Conservation (phyloP, 2,113 vertebrate species). For the Rhinichthys klamathensis region DNA sequence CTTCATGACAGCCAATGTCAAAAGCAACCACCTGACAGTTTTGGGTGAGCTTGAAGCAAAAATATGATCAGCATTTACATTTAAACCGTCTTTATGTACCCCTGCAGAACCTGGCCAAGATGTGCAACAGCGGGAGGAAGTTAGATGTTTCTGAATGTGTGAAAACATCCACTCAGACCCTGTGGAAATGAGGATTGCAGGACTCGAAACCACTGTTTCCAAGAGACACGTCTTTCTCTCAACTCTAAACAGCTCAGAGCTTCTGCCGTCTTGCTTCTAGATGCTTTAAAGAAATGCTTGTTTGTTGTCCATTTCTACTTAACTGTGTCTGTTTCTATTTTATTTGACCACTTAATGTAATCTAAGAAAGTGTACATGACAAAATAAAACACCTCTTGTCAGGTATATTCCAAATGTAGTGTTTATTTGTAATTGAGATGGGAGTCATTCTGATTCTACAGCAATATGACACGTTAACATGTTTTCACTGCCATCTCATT, state of each 20-base stretch:
- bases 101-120: conserved; percentile 77
- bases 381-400: conserved; percentile 45
- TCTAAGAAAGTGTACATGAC: conserved; percentile 13
- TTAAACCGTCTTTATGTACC: neutral
- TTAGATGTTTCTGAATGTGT: conserved; percentile 79
- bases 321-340: conserved; percentile 13
- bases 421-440: neutral
- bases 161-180: conserved; percentile 65
- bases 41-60: neutral
- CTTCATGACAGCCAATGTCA: too few species aligned
- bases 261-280: neutral
- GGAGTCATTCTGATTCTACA: neutral
- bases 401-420: neutral
- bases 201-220: conserved; percentile 10
- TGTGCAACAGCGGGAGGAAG: conserved; percentile 75
- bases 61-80: neutral
- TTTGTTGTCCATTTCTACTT: neutral
- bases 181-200: conserved; percentile 34
- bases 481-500: neutral
- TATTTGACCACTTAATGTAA: conserved; percentile 32
- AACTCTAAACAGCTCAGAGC: neutral
- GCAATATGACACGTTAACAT: neutral
- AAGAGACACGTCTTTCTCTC: neutral
- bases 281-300: neutral
- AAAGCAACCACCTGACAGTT: too few species aligned